phyloP scores from a whole-genome alignment of 2,113 vertebrate genomes.

The Cardinalis cardinalis region DNA sequence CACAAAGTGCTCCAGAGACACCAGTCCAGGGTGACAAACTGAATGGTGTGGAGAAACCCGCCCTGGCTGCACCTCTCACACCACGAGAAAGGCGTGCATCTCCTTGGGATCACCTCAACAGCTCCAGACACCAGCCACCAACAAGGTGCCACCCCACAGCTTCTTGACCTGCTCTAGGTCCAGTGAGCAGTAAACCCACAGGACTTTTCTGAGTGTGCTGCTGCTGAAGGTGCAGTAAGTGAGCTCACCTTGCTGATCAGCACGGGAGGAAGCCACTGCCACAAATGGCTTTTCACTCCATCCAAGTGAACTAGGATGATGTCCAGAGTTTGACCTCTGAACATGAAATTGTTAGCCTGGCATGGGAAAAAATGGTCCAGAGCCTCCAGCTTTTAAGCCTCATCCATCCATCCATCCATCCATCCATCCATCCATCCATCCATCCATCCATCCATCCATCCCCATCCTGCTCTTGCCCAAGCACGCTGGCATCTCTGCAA shows the following conservation, averaged over 20 bases:
- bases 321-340: neutral
- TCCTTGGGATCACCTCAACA: neutral
- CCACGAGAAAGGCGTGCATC: rapidly evolving
- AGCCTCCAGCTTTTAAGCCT: neutral
- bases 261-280: neutral
- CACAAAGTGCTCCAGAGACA: neutral
- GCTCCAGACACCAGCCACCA: neutral
- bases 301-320: neutral
- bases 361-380: neutral
- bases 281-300: neutral
- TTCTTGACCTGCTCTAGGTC: neutral
- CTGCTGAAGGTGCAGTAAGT: neutral
- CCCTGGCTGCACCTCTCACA: neutral
- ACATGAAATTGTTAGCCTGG: slow-evolving; percentile 11
- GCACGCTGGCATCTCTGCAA: rapidly evolving
- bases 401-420: neutral
- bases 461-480: neutral
- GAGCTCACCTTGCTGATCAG: neutral
- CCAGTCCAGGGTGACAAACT: neutral
- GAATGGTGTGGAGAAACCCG: neutral
- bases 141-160: rapidly evolving
- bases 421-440: neutral
- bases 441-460: neutral
- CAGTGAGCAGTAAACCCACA: neutral
- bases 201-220: neutral